Percentiles rank a stretch among this genome's conserved stretches.
These are phyloP conservation scores for Ommatoiulus sabulosus DNA, from an alignment of 2,888 invertebrate species.

Conservation along the genomic window DNA sequence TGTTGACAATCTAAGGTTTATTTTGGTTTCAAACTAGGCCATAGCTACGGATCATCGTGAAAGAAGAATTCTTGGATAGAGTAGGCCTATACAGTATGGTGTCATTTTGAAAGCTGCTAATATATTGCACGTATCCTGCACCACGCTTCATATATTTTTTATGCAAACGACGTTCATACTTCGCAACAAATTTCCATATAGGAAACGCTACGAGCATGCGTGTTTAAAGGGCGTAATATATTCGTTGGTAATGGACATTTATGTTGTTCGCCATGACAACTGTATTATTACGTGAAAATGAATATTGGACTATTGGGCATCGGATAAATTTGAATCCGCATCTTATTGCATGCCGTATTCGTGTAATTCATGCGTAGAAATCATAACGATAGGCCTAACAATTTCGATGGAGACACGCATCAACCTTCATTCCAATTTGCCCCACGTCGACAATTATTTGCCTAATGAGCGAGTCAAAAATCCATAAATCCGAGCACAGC, in stretches of 20 bases:
- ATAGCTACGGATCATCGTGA: not conserved
- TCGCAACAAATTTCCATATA: not conserved
- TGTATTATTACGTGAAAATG: constrained; percentile 1
- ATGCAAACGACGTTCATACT: not conserved
- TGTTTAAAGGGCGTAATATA: constrained; percentile 17
- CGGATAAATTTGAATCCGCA: not conserved
- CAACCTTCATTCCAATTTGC: constrained; percentile 4
- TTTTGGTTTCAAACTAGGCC: not conserved
- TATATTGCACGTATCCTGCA: not conserved
- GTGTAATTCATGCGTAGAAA: not conserved
- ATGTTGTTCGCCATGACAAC: constrained; percentile 39
- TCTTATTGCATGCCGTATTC: not conserved
- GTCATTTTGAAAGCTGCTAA: not conserved
- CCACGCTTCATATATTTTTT: not conserved
- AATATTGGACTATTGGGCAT: constrained; percentile 2
- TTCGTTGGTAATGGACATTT: constrained; percentile 31
- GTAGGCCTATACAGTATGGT: too few relatives aligned
- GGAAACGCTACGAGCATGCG: not conserved
- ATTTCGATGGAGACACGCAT: not conserved
- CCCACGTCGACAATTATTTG: not conserved
- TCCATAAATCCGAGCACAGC: not conserved
- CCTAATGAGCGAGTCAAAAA: constrained; percentile 40
- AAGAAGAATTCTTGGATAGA: not conserved
- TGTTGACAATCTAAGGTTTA: not conserved
- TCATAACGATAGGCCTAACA: not conserved